phyloP scores from a whole-genome alignment of 2,888 invertebrate genomes.

The Drosophila kanekoi region DNA sequence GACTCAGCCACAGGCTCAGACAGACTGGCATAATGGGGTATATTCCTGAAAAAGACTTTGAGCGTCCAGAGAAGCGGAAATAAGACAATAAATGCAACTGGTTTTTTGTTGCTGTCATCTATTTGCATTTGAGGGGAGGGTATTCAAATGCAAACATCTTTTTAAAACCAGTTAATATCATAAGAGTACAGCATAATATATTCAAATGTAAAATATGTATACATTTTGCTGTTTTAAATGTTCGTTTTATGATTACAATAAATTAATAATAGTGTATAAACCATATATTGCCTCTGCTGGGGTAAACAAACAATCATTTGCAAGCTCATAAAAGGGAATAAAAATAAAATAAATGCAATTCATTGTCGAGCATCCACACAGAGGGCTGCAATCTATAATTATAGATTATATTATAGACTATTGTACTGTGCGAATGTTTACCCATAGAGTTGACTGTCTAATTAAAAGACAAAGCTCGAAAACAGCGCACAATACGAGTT shows the following conservation, averaged over 20 bases:
- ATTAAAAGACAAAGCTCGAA: neutral
- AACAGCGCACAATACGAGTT: neutral
- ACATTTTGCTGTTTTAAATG: neutral
- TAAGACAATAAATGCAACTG: constrained; percentile 69
- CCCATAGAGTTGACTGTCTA: neutral
- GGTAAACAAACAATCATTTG: too few species aligned
- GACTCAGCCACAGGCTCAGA: constrained; percentile 7
- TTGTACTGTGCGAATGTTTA: neutral
- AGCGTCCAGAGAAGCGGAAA: constrained; percentile 42
- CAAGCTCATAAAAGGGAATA: too few species aligned
- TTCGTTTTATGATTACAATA: neutral
- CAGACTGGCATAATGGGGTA: constrained; percentile 33
- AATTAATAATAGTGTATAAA: neutral
- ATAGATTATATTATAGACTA: too few species aligned
- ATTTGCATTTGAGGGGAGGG: constrained; percentile 11
- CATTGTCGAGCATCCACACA: neutral
- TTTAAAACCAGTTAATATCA: neutral
- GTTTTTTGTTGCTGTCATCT: constrained; percentile 26
- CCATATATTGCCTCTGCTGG: too few species aligned
- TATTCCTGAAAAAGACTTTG: constrained; percentile 28
- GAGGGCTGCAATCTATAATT: neutral
- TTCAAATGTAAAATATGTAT: too few species aligned
- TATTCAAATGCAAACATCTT: neutral
- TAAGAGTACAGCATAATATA: neutral
- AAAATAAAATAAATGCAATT: neutral